Evolutionary conservation across 2,797 vertebrate species (phyloP).

Genomic region (Xenops minutus): DNA sequence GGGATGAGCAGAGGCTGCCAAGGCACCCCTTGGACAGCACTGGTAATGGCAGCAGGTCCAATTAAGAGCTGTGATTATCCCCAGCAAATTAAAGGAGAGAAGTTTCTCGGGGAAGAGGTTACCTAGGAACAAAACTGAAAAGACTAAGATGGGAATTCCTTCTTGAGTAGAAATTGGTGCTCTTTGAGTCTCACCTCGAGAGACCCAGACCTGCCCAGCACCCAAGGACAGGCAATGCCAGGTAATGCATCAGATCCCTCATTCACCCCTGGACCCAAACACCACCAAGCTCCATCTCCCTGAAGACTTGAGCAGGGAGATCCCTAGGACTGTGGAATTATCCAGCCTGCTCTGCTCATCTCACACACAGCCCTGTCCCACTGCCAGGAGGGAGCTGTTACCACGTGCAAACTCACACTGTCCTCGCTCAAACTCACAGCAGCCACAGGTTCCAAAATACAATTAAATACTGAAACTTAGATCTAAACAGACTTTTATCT

Average conservation of each 20-base stretch:
- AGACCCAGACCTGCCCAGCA: not conserved
- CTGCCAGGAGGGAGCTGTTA: not conserved
- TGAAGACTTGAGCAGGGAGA: not conserved
- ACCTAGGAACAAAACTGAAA: not conserved
- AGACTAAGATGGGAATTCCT: not conserved
- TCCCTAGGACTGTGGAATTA: not conserved
- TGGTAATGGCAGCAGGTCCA: not conserved
- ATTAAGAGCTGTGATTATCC: not conserved
- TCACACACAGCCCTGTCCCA: not conserved
- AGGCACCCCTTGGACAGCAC: rapidly evolving
- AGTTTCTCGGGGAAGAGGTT: not conserved
- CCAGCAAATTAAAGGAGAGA: not conserved
- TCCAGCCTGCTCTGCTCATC: not conserved
- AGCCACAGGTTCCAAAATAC: slow-evolving; percentile 25
- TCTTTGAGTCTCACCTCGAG: not conserved
- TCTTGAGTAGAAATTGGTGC: not conserved
- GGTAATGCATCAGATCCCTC: not conserved
- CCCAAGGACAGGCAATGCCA: not conserved
- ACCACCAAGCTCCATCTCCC: not conserved
- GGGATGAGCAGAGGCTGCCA: not conserved
- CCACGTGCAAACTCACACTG: not conserved
- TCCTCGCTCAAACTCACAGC: not conserved
- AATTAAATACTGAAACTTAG: slow-evolving; percentile 6
- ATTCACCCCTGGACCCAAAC: not conserved
- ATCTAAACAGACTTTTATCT: not conserved